Conservation (phyloP, 2,888 invertebrate species). For the Stenotaenia linearis region DNA sequence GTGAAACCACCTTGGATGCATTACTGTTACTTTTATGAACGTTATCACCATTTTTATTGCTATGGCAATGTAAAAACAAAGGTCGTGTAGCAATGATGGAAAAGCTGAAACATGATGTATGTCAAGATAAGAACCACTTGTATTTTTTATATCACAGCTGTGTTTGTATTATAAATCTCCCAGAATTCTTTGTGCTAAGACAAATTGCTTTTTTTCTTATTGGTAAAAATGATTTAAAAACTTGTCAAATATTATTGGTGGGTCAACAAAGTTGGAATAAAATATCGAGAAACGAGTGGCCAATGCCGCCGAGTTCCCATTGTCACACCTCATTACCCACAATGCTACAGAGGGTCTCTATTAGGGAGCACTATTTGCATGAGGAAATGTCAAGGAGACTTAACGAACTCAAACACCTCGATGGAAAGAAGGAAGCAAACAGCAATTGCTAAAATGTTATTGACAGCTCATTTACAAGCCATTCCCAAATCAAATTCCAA, state of each 20-base stretch:
- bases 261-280: neutral
- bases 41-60: neutral
- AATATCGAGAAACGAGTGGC: neutral
- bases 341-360: neutral
- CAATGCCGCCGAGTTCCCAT: neutral
- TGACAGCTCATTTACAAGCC: neutral
- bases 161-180: neutral
- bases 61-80: neutral
- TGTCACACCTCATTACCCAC: slow-evolving; percentile 6
- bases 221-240: neutral
- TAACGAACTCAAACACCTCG: neutral
- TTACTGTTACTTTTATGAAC: too few relatives aligned
- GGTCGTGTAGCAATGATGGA: neutral
- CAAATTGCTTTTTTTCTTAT: neutral
- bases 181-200: neutral
- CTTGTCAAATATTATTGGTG: too few relatives aligned
- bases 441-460: slow-evolving; percentile 1
- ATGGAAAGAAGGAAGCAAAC: neutral
- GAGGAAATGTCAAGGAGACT: neutral
- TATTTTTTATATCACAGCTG: neutral
- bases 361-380: neutral
- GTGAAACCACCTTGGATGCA: too few relatives aligned
- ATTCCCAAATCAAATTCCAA: neutral
- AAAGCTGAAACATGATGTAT: neutral
- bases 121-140: neutral